Percentiles rank a stretch among this genome's conserved stretches.
Evolutionary conservation across 2,888 invertebrate genomes (phyloP).

Genomic region (Rhogogaster chlorosoma): DNA sequence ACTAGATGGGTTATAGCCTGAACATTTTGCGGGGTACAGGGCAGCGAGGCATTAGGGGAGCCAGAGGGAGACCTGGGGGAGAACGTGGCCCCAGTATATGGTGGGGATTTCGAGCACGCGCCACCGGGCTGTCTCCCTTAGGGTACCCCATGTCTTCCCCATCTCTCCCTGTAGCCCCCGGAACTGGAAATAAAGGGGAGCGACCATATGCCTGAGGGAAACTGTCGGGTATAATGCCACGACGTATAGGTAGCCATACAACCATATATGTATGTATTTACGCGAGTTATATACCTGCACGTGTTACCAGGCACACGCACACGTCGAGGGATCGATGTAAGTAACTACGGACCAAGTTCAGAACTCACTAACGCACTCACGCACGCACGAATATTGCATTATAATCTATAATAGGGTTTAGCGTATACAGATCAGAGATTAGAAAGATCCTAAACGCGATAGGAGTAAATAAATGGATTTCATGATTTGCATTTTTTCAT

Average conservation of each 20-base stretch:
- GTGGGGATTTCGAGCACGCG: conserved; percentile 73
- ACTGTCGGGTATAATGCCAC: conserved; percentile 44
- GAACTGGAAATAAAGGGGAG: conserved; percentile 54
- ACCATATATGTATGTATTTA: background rate
- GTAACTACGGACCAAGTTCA: background rate
- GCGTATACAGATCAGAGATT: conserved; percentile 27
- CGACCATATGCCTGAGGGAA: conserved; percentile 45
- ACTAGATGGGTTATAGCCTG: conserved; percentile 72
- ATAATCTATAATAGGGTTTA: conserved; percentile 38
- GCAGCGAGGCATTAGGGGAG: conserved; percentile 64
- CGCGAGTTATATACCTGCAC: background rate
- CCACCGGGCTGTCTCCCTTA: conserved; percentile 67
- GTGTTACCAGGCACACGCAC: conserved; percentile 23
- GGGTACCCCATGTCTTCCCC: conserved; percentile 58
- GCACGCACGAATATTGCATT: conserved; percentile 43
- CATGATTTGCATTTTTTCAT: conserved; percentile 62
- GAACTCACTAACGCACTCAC: background rate
- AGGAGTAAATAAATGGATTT: conserved; percentile 59
- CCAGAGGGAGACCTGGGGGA: conserved; percentile 56
- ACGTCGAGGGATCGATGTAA: background rate
- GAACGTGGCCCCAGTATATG: conserved; percentile 53
- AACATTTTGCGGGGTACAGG: conserved; percentile 58
- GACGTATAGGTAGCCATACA: background rate
- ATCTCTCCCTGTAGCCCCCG: conserved; percentile 54
- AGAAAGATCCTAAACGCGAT: conserved; percentile 25